Evolutionary conservation across 2,888 invertebrate species (phyloP).

Genomic region (Minunthozetes semirufus): DNA sequence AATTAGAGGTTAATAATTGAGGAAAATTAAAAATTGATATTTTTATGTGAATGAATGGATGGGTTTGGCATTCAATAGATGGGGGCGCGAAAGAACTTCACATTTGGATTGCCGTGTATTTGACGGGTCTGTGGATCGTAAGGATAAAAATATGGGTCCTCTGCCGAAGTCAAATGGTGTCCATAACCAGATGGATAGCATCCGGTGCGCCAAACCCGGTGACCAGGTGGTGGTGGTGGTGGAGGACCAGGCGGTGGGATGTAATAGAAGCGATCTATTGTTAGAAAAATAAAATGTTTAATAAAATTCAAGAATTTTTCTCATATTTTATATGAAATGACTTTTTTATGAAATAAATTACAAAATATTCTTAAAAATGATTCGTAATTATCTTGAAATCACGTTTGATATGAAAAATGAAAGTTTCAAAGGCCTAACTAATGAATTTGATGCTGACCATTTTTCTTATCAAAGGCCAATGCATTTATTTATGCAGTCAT

Average conservation of each 20-base stretch:
- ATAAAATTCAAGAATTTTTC: neutral
- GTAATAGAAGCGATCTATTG: slow-evolving; percentile 8
- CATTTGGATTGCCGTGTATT: neutral
- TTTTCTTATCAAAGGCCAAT: too few relatives aligned
- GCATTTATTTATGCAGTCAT: too few relatives aligned
- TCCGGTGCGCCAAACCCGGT: slow-evolving; percentile 1
- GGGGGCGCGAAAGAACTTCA: slow-evolving; percentile 9
- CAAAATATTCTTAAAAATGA: too few relatives aligned
- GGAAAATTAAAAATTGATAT: neutral
- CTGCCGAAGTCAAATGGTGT: neutral
- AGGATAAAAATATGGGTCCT: slow-evolving; percentile 4
- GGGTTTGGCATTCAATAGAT: neutral
- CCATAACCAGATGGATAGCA: slow-evolving; percentile 3
- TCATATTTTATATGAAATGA: too few relatives aligned
- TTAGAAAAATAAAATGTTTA: neutral
- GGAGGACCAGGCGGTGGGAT: neutral
- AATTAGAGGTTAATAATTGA: too few relatives aligned
- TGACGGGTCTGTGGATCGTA: slow-evolving; percentile 7
- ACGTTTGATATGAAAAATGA: too few relatives aligned
- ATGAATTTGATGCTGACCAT: too few relatives aligned
- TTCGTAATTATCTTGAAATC: too few relatives aligned
- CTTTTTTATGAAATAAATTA: too few relatives aligned
- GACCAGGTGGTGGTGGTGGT: slow-evolving; percentile 13
- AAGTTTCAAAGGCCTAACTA: too few relatives aligned
- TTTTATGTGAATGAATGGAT: neutral